Evolutionary conservation across 2,113 vertebrate genomes (phyloP), one percentile per base, ranked within the genome.

Genomic region (Seriola dumerili): DNA sequence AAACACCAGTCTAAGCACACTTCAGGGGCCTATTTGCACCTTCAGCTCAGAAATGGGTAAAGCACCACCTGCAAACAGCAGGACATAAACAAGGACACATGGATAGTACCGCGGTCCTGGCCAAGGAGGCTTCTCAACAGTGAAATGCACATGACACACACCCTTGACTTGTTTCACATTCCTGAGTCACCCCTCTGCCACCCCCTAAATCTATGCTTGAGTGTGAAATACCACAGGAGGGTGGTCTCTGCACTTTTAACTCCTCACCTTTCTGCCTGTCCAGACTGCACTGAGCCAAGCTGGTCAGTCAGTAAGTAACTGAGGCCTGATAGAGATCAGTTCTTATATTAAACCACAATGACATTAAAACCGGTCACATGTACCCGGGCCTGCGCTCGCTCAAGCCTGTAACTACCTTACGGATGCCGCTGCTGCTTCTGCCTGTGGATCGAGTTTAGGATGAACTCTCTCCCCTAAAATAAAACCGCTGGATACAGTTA

Each of bases 401-500:
- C 66, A 83, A 78, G 84, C 80, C 83, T 71, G 80, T 79, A 81
- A 86, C 84, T 82, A 76, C 87, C 85, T 84, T 77, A 85, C 29
- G 73, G 70, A 83, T 21, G 92, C 91, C 83, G 88, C 89, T 88
- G 91, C 88, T 81, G 88, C 90, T 85, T 92, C 90, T 87, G 92
- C 84, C 89, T 78, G 92, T 92, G 84, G 76, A 76, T 93, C 76
- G 82, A 88, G 93, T 90, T 89, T 82, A 85, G 83, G 80, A 85
- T 87, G 89, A 91, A 94, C 88, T 80, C 85, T 81, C 85, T 88
- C 85, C 92, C 91, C 88, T 92, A 93, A 94, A 94, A 95, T 95
- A 94, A 95, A 94, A 94, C 90, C 88, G 63, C 90, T 92, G 95
- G 94, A 93, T 96, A 96, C 89, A 78, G 92, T 96, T 96, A 95